Evolutionary conservation across 2,888 invertebrate species (phyloP), one percentile per base, ranked within the genome.

Genomic region (Cetonia aurata): DNA sequence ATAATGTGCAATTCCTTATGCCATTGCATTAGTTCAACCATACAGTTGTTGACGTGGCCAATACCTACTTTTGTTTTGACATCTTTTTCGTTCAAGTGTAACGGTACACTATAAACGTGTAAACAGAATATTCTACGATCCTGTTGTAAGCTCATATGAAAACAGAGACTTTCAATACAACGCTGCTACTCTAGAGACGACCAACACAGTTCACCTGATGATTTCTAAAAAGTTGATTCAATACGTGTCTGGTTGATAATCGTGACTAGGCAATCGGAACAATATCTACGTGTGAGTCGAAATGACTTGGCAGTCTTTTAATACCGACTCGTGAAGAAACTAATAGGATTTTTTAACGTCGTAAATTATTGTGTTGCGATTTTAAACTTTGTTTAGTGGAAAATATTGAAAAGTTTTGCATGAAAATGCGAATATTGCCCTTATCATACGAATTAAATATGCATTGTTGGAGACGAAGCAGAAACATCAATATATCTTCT

Each of bases 271-370:
- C 81, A 79, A 77, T 80, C 76, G 79, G 77, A 78, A 80, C 81
- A 81, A 80, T 79, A 80, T 79, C 82, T 74, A 81, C 82, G 82
- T 82, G 82, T 82, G 81, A 80, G 82, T 80, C 79, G 79, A 77
- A 79, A 78, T 81, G 81, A 82, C 80, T 81, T 74, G 78, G 75
- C 80, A 76, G 59, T 75, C 75, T 74, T 75, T 72, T 70, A 75
- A 73, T 69, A 48, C 57, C 37, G 59, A 68, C 57, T 67, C 57
- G 72, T 60, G 66, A 69, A 75, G 72, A 71, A 75, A 72, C 72
- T 75, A 73, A 73, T 72, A 67, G 67, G 71, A 71, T 71, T 73
- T 71, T 71, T 71, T 67, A 55, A 56, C 66, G 66, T 59, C 52
- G 60, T 65, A 56, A 69, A 65, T 66, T 70, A 53, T 53, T 70